Conservation (phyloP, 2,797 vertebrate genomes). For the Botia kubotai region DNA sequence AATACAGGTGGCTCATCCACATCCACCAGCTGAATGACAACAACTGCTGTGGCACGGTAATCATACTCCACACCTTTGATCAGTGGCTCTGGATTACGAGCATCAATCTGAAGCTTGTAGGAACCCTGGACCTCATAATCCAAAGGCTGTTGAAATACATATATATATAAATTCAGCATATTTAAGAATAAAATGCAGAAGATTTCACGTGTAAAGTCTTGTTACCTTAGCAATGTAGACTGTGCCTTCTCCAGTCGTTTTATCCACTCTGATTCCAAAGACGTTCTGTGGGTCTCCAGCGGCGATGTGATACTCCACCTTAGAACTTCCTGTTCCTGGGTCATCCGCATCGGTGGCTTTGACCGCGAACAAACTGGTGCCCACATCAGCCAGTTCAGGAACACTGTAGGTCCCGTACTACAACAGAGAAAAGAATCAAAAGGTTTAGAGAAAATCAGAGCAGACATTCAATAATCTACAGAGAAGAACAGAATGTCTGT, state of each 20-base stretch:
- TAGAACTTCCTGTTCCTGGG: conserved; percentile 87
- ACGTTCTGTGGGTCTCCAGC: conserved; percentile 76
- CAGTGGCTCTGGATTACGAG: conserved; percentile 89
- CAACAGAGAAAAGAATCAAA: conserved; percentile 23
- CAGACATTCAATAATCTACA: background rate
- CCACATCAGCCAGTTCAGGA: conserved; percentile 77
- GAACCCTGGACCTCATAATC: conserved; percentile 84
- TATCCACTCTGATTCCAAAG: conserved; percentile 80
- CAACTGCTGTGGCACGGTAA: conserved; percentile 73
- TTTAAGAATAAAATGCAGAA: background rate
- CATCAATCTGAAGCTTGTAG: conserved; percentile 81
- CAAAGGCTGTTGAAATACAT: conserved; percentile 77
- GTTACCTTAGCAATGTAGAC: conserved; percentile 84
- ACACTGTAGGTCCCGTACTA: conserved; percentile 84
- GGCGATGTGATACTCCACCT: conserved; percentile 82
- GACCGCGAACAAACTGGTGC: conserved; percentile 80
- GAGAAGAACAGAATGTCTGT: too few relatives aligned
- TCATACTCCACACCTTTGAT: conserved; percentile 78
- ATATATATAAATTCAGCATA: background rate
- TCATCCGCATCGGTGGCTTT: conserved; percentile 89
- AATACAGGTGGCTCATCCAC: conserved; percentile 88
- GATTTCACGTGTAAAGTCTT: background rate
- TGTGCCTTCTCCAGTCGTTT: conserved; percentile 78
- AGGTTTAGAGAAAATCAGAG: background rate
- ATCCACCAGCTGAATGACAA: conserved; percentile 78